Percentiles rank a stretch among this genome's conserved stretches.
Conservation (phyloP, 2,113 vertebrate genomes). For the Phasianus colchicus region DNA sequence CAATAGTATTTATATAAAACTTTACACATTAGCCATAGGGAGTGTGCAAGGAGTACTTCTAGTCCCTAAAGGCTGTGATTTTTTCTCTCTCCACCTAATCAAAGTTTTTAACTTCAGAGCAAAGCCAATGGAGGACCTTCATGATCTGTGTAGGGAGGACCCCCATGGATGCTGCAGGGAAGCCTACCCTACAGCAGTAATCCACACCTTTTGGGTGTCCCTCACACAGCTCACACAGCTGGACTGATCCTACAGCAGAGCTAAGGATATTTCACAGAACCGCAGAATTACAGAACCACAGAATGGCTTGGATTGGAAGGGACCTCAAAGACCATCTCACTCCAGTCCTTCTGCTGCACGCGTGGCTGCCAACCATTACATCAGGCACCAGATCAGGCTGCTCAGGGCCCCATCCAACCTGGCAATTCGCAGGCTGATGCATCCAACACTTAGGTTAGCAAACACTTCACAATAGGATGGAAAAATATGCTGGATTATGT, state of each 20-base stretch:
- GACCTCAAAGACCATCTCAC: not conserved
- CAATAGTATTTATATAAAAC: not conserved
- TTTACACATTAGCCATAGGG: not conserved
- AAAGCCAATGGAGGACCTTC: not conserved
- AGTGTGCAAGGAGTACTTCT: not conserved
- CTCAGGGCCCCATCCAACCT: too few relatives aligned
- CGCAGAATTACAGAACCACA: not conserved
- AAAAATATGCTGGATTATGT: not conserved
- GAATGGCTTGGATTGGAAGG: not conserved
- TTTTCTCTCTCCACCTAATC: not conserved
- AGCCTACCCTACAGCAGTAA: not conserved
- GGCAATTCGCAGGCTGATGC: not conserved
- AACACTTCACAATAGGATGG: not conserved
- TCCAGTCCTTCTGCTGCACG: not conserved
- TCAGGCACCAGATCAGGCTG: too few relatives aligned
- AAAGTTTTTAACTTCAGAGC: not conserved
- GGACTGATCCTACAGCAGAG: not conserved
- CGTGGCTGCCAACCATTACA: too few relatives aligned
- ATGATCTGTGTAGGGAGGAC: not conserved
- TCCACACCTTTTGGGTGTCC: rapidly evolving
- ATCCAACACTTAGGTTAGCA: not conserved
- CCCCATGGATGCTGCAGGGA: not conserved
- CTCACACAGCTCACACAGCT: not conserved
- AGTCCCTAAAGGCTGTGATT: not conserved
- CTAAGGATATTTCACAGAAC: not conserved